phyloP scores from a whole-genome alignment of 2,888 invertebrate genomes.

The Erebia aethiops region DNA sequence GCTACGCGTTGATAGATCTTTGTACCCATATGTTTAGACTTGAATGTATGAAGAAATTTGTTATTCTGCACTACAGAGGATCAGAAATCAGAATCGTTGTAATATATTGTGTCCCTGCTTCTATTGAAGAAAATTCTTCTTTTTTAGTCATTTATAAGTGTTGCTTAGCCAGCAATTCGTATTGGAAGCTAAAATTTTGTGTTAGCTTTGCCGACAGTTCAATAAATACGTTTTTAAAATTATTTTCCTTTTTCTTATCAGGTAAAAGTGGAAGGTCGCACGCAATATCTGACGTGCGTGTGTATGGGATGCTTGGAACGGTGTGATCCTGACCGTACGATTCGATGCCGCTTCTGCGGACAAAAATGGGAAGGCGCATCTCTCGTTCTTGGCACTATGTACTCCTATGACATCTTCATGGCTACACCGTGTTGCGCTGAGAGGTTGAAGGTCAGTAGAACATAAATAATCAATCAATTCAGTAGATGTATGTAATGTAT shows the following conservation, averaged over 20 bases:
- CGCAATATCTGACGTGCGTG: constrained; percentile 95
- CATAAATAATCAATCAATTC: background rate
- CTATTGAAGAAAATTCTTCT: too few species aligned
- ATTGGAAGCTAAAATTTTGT: too few species aligned
- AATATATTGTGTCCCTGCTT: too few species aligned
- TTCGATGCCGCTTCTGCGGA: constrained; percentile 92
- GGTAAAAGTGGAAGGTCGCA: constrained; percentile 95
- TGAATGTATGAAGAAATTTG: too few species aligned
- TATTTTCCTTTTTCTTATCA: constrained; percentile 56
- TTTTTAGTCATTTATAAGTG: too few species aligned
- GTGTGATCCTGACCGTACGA: constrained; percentile 87
- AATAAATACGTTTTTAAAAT: background rate
- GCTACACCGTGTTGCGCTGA: constrained; percentile 98
- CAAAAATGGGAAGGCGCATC: constrained; percentile 96
- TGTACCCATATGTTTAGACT: too few species aligned
- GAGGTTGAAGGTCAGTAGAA: constrained; percentile 88
- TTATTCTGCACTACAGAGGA: too few species aligned
- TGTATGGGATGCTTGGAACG: constrained; percentile 97
- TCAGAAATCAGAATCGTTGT: too few species aligned
- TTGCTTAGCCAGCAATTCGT: too few species aligned
- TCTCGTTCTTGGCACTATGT: constrained; percentile 97
- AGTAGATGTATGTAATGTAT: background rate
- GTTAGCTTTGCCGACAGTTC: background rate
- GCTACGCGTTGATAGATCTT: too few species aligned
- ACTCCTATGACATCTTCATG: constrained; percentile 98